These are phyloP conservation scores for Phrynocephalus versicolor DNA, from an alignment of 2,113 vertebrate species.

Conservation along the genomic window DNA sequence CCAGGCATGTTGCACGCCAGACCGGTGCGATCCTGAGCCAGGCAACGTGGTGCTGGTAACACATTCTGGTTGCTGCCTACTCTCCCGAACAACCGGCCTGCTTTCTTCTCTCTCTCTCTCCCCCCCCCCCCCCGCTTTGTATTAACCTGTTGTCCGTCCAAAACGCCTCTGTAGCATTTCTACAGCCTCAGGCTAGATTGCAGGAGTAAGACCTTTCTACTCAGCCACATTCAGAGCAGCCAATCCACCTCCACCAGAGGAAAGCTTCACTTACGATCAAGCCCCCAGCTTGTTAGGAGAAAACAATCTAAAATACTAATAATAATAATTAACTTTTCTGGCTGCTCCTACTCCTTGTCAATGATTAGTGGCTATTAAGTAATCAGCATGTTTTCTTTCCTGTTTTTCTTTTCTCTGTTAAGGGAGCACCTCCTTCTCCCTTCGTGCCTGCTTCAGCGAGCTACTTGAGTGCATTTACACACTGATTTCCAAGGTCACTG, in stretches of 20 bases:
- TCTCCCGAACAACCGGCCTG: neutral
- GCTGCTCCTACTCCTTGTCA: slow-evolving; percentile 33
- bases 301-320: slow-evolving; percentile 26
- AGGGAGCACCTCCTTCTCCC: neutral
- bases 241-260: neutral
- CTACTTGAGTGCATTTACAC: neutral
- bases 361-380: slow-evolving; percentile 50
- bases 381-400: slow-evolving; percentile 12
- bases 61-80: neutral
- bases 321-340: slow-evolving; percentile 44
- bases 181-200: neutral
- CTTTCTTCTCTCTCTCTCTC: neutral
- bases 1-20: neutral
- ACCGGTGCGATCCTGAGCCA: neutral
- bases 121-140: neutral
- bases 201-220: neutral
- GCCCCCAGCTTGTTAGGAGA: neutral
- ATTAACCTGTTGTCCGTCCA: neutral
- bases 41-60: neutral
- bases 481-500: slow-evolving; percentile 42
- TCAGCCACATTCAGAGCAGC: neutral
- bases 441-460: slow-evolving; percentile 9
- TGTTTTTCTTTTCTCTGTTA: neutral
- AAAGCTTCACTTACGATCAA: neutral
- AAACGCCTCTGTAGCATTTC: neutral